Conservation (phyloP, 30 jellyfish, hydroid and myxozoan species). For the Chrysaora quinquecirrha region DNA sequence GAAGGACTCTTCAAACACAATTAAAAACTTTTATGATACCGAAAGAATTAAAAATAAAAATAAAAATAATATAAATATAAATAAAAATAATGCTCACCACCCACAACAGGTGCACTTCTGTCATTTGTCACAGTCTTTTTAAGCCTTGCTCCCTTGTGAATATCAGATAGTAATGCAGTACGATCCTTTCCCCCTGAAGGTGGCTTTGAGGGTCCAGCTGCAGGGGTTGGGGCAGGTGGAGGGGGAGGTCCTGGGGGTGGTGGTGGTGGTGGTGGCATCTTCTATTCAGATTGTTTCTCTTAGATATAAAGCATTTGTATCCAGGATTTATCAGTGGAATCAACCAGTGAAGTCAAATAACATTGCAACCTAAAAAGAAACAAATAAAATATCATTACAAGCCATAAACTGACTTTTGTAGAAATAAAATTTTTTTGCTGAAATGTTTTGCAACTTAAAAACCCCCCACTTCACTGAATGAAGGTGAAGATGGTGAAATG, state of each 20-base stretch:
- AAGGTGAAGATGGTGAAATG: no score
- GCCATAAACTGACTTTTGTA: background rate
- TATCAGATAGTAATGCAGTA: conserved; percentile 75
- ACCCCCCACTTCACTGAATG: no score
- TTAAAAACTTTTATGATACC: no score
- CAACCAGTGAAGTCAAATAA: background rate
- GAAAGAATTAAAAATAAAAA: no score
- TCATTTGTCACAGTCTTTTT: conserved; percentile 92
- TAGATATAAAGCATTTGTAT: background rate
- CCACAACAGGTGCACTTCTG: conserved; percentile 78
- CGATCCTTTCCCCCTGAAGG: conserved; percentile 79
- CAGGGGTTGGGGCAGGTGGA: conserved; percentile 63
- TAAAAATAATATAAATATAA: background rate
- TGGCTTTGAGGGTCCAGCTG: conserved; percentile 64
- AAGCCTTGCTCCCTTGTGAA: conserved; percentile 77
- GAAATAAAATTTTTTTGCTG: no score
- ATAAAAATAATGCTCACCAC: conserved; percentile 43
- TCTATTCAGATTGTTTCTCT: no score
- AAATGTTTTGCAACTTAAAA: no score
- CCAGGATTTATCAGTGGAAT: background rate
- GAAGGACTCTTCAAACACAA: no score
- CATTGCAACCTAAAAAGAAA: background rate
- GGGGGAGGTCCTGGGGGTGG: conserved; percentile 98
- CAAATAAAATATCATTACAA: background rate
- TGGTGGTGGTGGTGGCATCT: conserved; percentile 93